Evolutionary conservation across 2,888 invertebrate genomes (phyloP), one percentile per base, ranked within the genome.

Genomic region (Atethmia centrago): DNA sequence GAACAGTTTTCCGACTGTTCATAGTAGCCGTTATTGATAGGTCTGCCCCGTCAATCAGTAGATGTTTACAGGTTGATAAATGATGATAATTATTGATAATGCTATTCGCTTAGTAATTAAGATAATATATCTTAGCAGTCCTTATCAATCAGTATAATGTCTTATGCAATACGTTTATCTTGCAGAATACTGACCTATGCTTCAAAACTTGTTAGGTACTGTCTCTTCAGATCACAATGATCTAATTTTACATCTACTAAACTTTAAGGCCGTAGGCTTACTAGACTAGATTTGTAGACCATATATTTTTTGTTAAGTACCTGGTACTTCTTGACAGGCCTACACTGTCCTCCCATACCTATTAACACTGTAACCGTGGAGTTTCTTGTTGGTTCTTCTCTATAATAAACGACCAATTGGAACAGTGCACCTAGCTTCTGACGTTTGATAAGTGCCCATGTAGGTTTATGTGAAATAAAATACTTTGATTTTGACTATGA

Each of bases 31-130:
- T 49, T n/a, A 49, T 42, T 71, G 49, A 72, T 58, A 71, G 25
- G 12, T 36, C 25, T n/a, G 21, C 14, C 1, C 10, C n/a, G 61
- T 67, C 31, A 28, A 31, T 42, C 49, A 49, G 7, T n/a, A 19
- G 42, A 42, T 16, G 4, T 58, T 49, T 47, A 72, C 19, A 7
- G 19, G 16, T 28, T 42, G 8, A 58, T 58, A 49, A 73, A 42
- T 72, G 7, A 58, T 31, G 28, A 10, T 58, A n/a, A n/a, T n/a
- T n/a, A 19, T 9, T 58, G 28, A 72, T 72, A 49, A 58, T 19
- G 19, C 16, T 72, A 58, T 72, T 72, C 40, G 28, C 40, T 70
- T 14, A 31, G 40, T 73, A 19, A 72, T 72, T 49, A 73, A 25
- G 71, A 72, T 73, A 72, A 73, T 0, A 58, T 73, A 73, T 51